These are phyloP conservation scores for Gobio gobio DNA, from an alignment of 2,113 vertebrate species.

Conservation along the genomic window DNA sequence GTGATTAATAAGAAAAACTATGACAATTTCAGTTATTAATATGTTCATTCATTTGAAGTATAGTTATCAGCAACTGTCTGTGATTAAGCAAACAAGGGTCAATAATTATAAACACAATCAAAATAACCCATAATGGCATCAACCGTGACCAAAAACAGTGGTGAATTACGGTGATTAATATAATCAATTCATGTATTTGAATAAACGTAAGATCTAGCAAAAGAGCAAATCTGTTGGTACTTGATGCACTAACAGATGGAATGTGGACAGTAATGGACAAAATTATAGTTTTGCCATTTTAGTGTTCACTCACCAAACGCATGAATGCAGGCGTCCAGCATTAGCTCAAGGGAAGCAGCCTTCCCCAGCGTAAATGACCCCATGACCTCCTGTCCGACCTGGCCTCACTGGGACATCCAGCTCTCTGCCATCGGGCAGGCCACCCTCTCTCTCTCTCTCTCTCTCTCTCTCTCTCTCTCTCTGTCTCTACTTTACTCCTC, in stretches of 20 bases:
- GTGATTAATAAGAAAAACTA: no score
- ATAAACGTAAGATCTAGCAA: not conserved
- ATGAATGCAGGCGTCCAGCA: conserved; percentile 87
- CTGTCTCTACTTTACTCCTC: not conserved
- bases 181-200: not conserved
- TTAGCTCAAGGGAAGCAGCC: conserved; percentile 87
- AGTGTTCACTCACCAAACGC: conserved; percentile 83
- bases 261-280: not conserved
- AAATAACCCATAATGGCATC: not conserved
- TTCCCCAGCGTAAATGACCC: conserved; percentile 89
- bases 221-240: not conserved
- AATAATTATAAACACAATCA: not conserved
- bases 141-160: not conserved
- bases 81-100: not conserved
- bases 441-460: conserved; percentile 2
- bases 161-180: not conserved
- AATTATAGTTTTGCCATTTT: not conserved
- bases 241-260: no score
- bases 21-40: not conserved
- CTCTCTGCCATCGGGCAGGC: conserved; percentile 70
- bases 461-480: not conserved
- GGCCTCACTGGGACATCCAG: conserved; percentile 72
- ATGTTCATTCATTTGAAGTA: not conserved
- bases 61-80: not conserved
- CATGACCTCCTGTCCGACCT: conserved; percentile 76